phyloP scores from a whole-genome alignment of 2,113 vertebrate species.

The Solenodon paradoxus region DNA sequence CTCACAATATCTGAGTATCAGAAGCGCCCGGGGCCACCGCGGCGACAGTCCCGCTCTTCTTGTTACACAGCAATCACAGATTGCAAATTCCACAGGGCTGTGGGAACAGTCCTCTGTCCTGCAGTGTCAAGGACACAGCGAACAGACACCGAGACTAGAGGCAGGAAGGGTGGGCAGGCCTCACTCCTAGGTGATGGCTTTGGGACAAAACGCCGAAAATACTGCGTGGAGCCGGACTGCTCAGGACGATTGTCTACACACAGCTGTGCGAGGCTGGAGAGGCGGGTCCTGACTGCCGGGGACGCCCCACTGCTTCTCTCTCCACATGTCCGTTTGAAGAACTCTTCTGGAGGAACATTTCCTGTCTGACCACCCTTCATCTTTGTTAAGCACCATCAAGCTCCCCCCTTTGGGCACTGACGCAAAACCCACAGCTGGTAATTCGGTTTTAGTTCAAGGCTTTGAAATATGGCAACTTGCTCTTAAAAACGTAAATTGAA shows the following conservation, averaged over 20 bases:
- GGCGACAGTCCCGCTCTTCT: conserved; percentile 89
- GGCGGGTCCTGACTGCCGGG: too few species aligned
- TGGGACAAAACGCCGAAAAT: neutral
- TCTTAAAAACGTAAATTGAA: conserved; percentile 74
- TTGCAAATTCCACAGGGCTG: conserved; percentile 89
- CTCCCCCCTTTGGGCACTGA: conserved; percentile 78
- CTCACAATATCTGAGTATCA: conserved; percentile 81
- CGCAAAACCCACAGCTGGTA: conserved; percentile 72
- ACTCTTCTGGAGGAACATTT: too few species aligned
- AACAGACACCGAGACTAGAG: too few species aligned
- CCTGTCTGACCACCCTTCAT: too few species aligned
- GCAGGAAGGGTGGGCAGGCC: too few species aligned
- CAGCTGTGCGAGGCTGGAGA: too few species aligned
- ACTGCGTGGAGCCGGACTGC: too few species aligned
- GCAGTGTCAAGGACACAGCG: conserved; percentile 28
- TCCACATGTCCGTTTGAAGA: too few species aligned
- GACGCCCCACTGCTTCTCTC: too few species aligned
- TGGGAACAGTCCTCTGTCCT: conserved; percentile 62
- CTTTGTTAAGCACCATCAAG: conserved; percentile 80
- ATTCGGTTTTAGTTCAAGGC: conserved; percentile 80
- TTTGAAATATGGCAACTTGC: conserved; percentile 77
- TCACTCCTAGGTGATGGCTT: neutral
- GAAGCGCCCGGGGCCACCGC: too few species aligned
- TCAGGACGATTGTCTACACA: conserved; percentile 76
- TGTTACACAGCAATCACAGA: conserved; percentile 97